Percentiles rank a stretch among this genome's conserved stretches.
phyloP scores from a whole-genome alignment of 2,113 vertebrate species.

The Aleadryas rufinucha region DNA sequence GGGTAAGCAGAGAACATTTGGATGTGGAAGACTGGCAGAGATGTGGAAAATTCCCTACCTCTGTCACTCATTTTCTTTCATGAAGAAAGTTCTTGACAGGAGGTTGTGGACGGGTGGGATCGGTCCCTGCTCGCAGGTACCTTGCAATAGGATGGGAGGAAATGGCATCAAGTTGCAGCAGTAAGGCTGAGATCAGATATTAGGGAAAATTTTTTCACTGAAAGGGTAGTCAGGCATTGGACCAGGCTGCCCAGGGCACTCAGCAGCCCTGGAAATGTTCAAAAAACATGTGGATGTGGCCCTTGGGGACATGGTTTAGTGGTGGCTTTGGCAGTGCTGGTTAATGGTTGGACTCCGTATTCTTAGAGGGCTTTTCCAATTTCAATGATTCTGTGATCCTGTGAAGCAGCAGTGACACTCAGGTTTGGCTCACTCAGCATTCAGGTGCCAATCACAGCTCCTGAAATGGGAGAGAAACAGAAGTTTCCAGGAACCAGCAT shows the following conservation, averaged over 20 bases:
- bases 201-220: not conserved
- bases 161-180: fast-evolving
- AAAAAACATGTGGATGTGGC: fast-evolving
- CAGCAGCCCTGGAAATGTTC: not conserved
- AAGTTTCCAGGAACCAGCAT: not conserved
- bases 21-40: not conserved
- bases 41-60: not conserved
- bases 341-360: not conserved
- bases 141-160: not conserved
- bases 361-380: not conserved
- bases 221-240: not conserved
- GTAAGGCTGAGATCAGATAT: not conserved
- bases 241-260: not conserved
- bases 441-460: not conserved
- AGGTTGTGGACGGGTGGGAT: not conserved
- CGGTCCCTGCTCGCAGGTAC: not conserved
- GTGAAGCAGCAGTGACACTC: not conserved
- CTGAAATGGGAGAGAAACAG: not conserved
- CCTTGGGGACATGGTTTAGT: not conserved
- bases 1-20: not conserved
- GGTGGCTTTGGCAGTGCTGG: not conserved
- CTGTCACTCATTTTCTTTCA: not conserved
- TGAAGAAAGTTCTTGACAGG: not conserved
- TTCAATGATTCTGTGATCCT: too few relatives aligned
- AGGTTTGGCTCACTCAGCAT: not conserved